Percentiles rank a stretch among this genome's conserved stretches.
These are phyloP conservation scores for Cremastinae sp. DNA, from an alignment of 2,888 invertebrate genomes.

Conservation along the genomic window DNA sequence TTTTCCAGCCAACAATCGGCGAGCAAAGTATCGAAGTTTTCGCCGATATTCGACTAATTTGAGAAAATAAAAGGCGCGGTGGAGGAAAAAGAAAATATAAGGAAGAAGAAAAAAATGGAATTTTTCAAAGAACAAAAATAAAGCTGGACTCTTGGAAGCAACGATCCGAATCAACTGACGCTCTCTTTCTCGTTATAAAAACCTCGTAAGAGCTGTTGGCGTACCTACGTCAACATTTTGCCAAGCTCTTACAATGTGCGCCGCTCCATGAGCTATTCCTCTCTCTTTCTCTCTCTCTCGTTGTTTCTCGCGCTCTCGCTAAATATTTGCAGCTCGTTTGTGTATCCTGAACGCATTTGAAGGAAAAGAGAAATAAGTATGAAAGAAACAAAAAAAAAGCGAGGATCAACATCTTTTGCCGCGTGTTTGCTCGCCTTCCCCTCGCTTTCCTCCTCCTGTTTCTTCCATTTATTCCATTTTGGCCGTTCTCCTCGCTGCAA, in stretches of 20 bases:
- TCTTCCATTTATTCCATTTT: constrained; percentile 17
- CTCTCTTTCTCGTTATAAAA: constrained; percentile 33
- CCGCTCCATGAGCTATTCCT: constrained; percentile 4
- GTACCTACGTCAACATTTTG: constrained; percentile 40
- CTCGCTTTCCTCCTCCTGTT: constrained; percentile 4
- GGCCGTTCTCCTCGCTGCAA: not conserved
- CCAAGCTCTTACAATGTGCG: constrained; percentile 1
- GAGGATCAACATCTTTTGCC: constrained; percentile 28
- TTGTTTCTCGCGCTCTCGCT: not conserved
- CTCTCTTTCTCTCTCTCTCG: not conserved
- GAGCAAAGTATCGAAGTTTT: constrained; percentile 4
- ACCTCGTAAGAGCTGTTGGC: constrained; percentile 3
- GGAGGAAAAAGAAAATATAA: constrained; percentile 7
- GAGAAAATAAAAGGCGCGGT: too few relatives aligned
- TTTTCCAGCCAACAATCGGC: constrained; percentile 15
- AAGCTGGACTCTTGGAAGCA: constrained; percentile 10
- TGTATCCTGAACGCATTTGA: constrained; percentile 24
- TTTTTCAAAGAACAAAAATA: constrained; percentile 9
- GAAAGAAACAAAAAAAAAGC: constrained; percentile 5
- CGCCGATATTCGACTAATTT: constrained; percentile 25
- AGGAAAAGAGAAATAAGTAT: constrained; percentile 11
- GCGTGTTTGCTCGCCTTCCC: constrained; percentile 26
- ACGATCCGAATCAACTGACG: constrained; percentile 22
- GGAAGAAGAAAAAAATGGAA: constrained; percentile 13
- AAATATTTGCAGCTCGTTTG: constrained; percentile 14